Evolutionary conservation across 2,113 vertebrate genomes (phyloP).

Genomic region (Synodontis membranacea): DNA sequence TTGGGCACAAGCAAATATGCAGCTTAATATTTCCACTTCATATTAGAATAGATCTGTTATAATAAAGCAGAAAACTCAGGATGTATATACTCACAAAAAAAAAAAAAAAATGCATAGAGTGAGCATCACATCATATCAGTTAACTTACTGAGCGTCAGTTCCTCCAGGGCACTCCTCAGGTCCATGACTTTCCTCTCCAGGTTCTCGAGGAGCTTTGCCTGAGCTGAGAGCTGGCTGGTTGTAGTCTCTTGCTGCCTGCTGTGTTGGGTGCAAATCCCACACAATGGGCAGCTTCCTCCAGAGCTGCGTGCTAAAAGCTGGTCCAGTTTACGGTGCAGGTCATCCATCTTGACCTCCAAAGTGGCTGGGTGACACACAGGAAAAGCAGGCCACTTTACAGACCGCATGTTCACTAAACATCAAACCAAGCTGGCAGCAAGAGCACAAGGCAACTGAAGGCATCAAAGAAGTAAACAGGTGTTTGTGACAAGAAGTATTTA

Average conservation of each 20-base stretch:
- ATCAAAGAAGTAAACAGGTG: slow-evolving; percentile 3
- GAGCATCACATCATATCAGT: not conserved
- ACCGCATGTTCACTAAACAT: slow-evolving; percentile 31
- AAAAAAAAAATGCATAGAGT: not conserved
- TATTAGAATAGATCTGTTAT: not conserved
- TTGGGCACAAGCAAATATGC: slow-evolving; percentile 1
- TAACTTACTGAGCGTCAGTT: slow-evolving; percentile 18
- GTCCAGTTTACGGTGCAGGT: slow-evolving; percentile 52
- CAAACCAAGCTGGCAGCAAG: not conserved
- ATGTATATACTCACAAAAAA: not conserved
- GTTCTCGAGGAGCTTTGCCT: slow-evolving; percentile 49
- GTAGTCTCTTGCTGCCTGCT: slow-evolving; percentile 41
- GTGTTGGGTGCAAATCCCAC: slow-evolving; percentile 50
- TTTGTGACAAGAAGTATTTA: not conserved
- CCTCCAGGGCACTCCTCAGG: slow-evolving; percentile 47
- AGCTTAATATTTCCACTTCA: not conserved
- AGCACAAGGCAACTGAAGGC: not conserved
- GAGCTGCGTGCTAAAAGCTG: slow-evolving; percentile 43
- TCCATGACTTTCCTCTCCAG: slow-evolving; percentile 53
- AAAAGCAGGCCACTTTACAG: slow-evolving; percentile 24
- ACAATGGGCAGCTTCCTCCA: slow-evolving; percentile 38
- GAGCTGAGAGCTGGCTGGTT: slow-evolving; percentile 45
- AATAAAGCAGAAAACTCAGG: not conserved
- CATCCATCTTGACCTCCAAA: slow-evolving; percentile 57
- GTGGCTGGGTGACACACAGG: slow-evolving; percentile 1